Percentiles rank a stretch among this genome's conserved stretches.
Conservation (phyloP, 1,140 invertebrate species). For the Orius insidiosus region DNA sequence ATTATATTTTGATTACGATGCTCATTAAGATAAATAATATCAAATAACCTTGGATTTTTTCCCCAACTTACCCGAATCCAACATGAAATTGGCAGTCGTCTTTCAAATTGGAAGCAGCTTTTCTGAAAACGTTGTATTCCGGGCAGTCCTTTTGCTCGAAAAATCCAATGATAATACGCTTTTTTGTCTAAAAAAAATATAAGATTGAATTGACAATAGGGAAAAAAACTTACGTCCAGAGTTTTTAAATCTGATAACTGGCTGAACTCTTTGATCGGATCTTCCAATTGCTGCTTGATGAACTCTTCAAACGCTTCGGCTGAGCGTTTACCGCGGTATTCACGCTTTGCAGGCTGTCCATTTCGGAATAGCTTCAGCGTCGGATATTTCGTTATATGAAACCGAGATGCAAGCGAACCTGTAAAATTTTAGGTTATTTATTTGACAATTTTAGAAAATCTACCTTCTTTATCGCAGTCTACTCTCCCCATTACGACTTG, state of each 20-base stretch:
- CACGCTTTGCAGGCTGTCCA: constrained; percentile 82
- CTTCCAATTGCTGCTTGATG: constrained; percentile 76
- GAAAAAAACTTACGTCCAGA: constrained; percentile 42
- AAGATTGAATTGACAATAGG: constrained; percentile 1
- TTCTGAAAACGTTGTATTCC: constrained; percentile 61
- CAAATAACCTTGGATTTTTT: too few relatives aligned
- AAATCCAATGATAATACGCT: constrained; percentile 84
- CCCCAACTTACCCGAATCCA: constrained; percentile 66
- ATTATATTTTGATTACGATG: too few relatives aligned
- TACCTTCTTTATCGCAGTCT: constrained; percentile 88
- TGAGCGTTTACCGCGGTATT: constrained; percentile 76
- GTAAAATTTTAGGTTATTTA: constrained; percentile 17
- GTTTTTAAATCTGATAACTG: constrained; percentile 55
- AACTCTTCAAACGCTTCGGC: constrained; percentile 74
- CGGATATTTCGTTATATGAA: constrained; percentile 96
- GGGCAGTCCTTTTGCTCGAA: constrained; percentile 67
- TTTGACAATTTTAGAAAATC: constrained; percentile 19
- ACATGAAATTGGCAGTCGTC: constrained; percentile 92
- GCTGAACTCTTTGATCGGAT: constrained; percentile 68
- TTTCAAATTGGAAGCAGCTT: constrained; percentile 73
- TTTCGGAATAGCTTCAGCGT: constrained; percentile 92
- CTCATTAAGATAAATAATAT: too few relatives aligned
- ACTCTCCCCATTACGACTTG: constrained; percentile 90
- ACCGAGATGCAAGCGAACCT: constrained; percentile 68
- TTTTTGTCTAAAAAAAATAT: constrained; percentile 40